Base-by-base conservation (phyloP, 1,140 invertebrate genomes). In the Cydia pomonella region DNA sequence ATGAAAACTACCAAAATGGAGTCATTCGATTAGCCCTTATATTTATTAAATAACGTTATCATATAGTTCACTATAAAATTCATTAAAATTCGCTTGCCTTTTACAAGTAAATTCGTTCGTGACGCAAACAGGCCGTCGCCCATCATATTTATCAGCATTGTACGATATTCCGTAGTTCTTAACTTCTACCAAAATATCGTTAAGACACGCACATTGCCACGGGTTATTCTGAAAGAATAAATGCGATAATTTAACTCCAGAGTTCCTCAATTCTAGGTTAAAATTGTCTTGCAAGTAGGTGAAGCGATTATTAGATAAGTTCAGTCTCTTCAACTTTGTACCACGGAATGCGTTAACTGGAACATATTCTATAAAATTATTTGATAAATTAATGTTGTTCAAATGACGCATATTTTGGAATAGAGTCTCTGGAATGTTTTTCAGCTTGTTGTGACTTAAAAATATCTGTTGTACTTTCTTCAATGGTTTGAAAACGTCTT, bases 221-320 rank as follows among this genome's bases (percentile, higher is more conserved):
- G 91, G 91, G 73, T 92, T 92, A 9, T 87, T 79, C n/a, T 86
- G 83, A n/a, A 92, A 88, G 62, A 82, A 86, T 72, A 91, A 89
- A 38, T 89, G 89, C 6, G 76, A 83, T 12, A 92, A 72, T 12
- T 74, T 77, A 0, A 77, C 82, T 3, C 89, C 89, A 18, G 85
- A 88, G 73, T 90, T 91, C 53, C 76, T 85, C 5, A 92, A 73
- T 47, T 88, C 87, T 62, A 88, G 81, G 72, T 85, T 87, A 76
- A 92, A 92, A 76, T 92, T 92, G 53, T 85, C 83, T 7, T 73
- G 64, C 33, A 92, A 82, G 80, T 87, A 92, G 7, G 89, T 86
- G n/a, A 91, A 82, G 50, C 76, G 82, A 73, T 92, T 92, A 6
- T 75, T 74, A 0, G 85, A 79, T 44, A 92, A 75, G 76, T 92